Evolutionary conservation across 2,797 vertebrate species (phyloP).

Genomic region (Gila robusta): DNA sequence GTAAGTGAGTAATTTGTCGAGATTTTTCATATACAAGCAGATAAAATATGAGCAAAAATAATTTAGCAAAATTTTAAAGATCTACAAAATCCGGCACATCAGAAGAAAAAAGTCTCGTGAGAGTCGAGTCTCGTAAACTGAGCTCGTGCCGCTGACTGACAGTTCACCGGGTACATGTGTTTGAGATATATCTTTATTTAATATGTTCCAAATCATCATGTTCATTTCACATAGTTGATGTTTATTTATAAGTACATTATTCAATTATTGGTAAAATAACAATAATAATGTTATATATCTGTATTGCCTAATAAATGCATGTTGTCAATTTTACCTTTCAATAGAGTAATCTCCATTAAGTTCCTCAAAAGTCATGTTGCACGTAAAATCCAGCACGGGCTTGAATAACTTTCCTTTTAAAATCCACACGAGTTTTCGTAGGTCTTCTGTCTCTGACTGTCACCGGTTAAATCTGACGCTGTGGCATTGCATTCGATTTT

Average conservation of each 20-base stretch:
- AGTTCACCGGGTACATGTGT: not conserved
- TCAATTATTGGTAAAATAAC: not conserved
- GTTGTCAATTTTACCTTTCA: constrained; percentile 72
- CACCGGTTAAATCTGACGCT: constrained; percentile 17
- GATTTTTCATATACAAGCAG: not conserved
- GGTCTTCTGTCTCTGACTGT: not conserved
- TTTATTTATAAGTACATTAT: no score
- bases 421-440: constrained; percentile 9
- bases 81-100: no score
- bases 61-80: not conserved
- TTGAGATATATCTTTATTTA: not conserved
- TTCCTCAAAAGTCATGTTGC: constrained; percentile 94
- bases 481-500: not conserved
- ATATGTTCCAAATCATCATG: not conserved
- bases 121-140: constrained; percentile 20
- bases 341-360: constrained; percentile 84
- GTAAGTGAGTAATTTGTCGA: not conserved
- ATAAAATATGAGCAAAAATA: not conserved
- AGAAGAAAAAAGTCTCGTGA: not conserved
- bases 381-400: constrained; percentile 72
- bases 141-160: constrained; percentile 10
- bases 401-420: not conserved
- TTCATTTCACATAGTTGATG: not conserved
- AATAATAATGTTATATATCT: not conserved
- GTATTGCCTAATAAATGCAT: not conserved